A percentile compares a stretch with the other conserved stretches of the same genome.
These are phyloP conservation scores for Arvicanthis niloticus DNA, from an alignment of 2,113 vertebrate species.

Conservation along the genomic window DNA sequence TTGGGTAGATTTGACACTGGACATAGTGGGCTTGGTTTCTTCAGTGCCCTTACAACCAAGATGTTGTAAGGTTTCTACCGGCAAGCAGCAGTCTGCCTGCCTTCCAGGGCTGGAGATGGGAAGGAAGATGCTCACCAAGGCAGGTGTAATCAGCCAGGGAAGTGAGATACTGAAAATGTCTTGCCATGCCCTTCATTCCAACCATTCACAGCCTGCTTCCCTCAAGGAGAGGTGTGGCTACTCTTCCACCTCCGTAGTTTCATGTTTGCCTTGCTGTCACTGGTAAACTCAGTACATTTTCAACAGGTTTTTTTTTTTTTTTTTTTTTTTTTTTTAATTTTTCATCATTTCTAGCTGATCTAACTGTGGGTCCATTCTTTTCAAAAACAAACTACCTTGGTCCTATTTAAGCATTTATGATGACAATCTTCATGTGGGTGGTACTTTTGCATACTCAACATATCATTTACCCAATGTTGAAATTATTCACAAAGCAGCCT, in stretches of 20 bases:
- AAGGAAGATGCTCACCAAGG: not conserved
- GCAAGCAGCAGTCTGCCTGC: not conserved
- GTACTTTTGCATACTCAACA: not conserved
- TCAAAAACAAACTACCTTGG: not conserved
- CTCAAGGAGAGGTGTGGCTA: not conserved
- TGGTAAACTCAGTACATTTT: not conserved
- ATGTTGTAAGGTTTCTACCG: not conserved
- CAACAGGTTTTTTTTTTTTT: not conserved
- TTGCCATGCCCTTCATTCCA: not conserved
- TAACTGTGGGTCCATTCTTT: not conserved
- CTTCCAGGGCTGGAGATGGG: not conserved
- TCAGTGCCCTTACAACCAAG: not conserved
- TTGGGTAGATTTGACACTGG: not conserved
- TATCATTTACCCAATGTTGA: not conserved
- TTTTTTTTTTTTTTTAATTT: not conserved
- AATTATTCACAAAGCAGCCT: slow-evolving; percentile 33
- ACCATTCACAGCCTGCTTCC: not conserved
- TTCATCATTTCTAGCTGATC: not conserved
- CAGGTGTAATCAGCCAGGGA: not conserved
- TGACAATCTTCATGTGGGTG: not conserved
- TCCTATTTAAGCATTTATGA: not conserved
- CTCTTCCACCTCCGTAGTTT: not conserved
- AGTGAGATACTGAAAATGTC: not conserved
- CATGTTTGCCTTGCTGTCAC: not conserved
- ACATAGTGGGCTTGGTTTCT: not conserved